These are phyloP conservation scores for Anoplophora glabripennis DNA, from an alignment of 1,140 invertebrate genomes.

Conservation along the genomic window DNA sequence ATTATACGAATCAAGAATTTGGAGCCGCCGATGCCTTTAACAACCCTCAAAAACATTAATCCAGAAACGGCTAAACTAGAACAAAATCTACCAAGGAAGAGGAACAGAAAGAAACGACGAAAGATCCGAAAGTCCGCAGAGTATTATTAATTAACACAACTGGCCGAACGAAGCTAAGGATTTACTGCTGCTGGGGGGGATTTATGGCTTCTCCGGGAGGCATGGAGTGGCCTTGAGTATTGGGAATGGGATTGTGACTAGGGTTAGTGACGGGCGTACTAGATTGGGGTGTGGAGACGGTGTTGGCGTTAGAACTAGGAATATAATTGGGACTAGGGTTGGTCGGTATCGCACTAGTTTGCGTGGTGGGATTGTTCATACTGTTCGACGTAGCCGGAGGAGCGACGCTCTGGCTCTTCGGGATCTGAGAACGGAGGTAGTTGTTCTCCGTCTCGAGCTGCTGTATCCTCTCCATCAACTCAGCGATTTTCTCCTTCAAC, in stretches of 20 bases:
- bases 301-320: conserved; percentile 7
- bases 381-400: conserved; percentile 12
- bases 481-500: conserved; percentile 64
- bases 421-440: conserved; percentile 46
- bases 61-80: too few species aligned
- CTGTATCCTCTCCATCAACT: conserved; percentile 60
- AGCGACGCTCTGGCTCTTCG: conserved; percentile 33
- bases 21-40: too few species aligned
- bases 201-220: background rate
- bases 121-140: background rate
- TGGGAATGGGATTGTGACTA: conserved; percentile 14
- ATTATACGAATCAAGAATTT: too few species aligned
- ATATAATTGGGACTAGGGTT: conserved; percentile 14
- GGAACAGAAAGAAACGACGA: background rate
- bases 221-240: conserved; percentile 10
- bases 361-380: conserved; percentile 7
- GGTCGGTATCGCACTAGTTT: background rate
- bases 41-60: too few species aligned
- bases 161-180: background rate
- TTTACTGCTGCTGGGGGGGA: conserved; percentile 8
- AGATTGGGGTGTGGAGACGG: conserved; percentile 4
- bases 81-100: too few species aligned
- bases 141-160: background rate
- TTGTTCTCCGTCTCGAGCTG: conserved; percentile 62
- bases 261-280: conserved; percentile 22